Evolutionary conservation across 2,113 vertebrate species (phyloP).

Genomic region (Atractosteus spatula): DNA sequence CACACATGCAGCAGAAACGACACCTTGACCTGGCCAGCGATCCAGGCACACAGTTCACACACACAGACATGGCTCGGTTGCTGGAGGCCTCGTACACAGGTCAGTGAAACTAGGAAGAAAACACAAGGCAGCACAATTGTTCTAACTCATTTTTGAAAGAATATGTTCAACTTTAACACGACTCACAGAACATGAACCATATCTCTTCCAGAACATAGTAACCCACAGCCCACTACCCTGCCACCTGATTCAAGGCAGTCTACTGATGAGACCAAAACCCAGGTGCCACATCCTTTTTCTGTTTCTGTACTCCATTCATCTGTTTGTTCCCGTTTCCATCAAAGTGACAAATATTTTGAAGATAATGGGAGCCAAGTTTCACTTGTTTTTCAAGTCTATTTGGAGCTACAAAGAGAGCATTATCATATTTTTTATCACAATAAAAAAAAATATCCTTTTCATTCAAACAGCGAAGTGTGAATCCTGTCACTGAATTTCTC

Average conservation of each 20-base stretch:
- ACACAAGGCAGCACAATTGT: too few relatives aligned
- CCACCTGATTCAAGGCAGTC: not conserved
- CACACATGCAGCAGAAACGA: conserved; percentile 6
- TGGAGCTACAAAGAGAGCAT: too few relatives aligned
- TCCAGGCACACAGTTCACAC: not conserved
- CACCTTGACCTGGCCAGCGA: not conserved
- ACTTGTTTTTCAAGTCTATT: too few relatives aligned
- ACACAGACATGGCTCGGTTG: not conserved
- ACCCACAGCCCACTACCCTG: not conserved
- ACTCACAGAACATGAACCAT: not conserved
- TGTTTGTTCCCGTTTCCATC: not conserved
- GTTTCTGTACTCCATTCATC: not conserved
- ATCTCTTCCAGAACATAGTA: not conserved
- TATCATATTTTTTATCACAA: too few relatives aligned
- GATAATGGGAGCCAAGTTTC: too few relatives aligned
- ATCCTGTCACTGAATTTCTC: too few relatives aligned
- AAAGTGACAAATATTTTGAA: too few relatives aligned
- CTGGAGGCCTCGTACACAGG: conserved; percentile 14
- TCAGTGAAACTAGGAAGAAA: not conserved
- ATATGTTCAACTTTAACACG: too few relatives aligned
- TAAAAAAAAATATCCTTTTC: too few relatives aligned
- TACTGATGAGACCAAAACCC: not conserved
- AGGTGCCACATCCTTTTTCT: not conserved
- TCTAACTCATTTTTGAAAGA: not conserved
- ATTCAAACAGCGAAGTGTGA: too few relatives aligned